Conservation (phyloP, 2,113 vertebrate genomes). For the Cryptomyrus ogoouensis region DNA sequence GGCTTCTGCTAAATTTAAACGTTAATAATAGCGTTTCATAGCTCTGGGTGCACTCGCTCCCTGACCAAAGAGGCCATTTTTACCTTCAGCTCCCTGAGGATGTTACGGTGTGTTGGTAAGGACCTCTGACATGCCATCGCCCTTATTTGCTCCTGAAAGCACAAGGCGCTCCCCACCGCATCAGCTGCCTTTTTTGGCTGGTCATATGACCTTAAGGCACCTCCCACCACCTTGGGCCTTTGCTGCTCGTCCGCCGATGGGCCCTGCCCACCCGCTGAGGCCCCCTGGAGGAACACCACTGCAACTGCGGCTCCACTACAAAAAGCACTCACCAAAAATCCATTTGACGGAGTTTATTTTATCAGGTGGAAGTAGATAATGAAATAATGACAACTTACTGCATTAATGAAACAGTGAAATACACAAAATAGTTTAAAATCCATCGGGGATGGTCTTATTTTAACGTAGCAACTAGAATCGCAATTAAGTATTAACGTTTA, state of each 20-base stretch:
- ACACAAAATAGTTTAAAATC: constrained; percentile 1
- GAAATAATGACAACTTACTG: not conserved
- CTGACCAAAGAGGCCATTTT: not conserved
- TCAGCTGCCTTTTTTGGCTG: not conserved
- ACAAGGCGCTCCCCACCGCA: not conserved
- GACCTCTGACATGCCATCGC: not conserved
- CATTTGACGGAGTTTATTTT: constrained; percentile 18
- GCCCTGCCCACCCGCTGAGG: not conserved
- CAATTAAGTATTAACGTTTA: constrained; percentile 20
- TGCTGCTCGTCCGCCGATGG: not conserved
- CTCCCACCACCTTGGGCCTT: not conserved
- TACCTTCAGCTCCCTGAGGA: not conserved
- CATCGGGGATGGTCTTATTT: constrained; percentile 1
- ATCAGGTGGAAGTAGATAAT: constrained; percentile 6
- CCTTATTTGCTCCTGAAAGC: not conserved
- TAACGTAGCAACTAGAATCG: constrained; percentile 18
- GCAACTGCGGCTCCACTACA: not conserved
- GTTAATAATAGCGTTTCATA: not conserved
- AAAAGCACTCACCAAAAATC: not conserved
- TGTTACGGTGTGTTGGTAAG: not conserved
- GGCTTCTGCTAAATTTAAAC: not conserved
- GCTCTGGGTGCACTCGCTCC: not conserved
- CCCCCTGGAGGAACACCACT: not conserved
- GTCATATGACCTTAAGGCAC: not conserved
- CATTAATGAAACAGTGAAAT: not conserved